Percentiles rank a stretch among this genome's conserved stretches.
These are phyloP conservation scores for Aviceda subcristata DNA, from an alignment of 2,113 vertebrate species.

Conservation along the genomic window DNA sequence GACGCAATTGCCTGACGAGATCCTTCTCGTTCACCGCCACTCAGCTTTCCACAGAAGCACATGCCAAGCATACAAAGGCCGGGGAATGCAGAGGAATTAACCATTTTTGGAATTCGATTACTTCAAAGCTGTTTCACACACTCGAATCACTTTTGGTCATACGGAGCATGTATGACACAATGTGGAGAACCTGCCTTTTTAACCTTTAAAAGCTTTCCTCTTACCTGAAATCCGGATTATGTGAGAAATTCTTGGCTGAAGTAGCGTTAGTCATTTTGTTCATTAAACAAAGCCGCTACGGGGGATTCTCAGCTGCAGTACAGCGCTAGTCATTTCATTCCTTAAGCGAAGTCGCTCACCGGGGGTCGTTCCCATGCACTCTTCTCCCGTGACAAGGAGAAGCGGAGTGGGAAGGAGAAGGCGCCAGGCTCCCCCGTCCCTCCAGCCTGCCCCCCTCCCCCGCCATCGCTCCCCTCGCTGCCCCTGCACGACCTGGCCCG, in stretches of 20 bases:
- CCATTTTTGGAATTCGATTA: background rate
- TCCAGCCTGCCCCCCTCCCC: background rate
- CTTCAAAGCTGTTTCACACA: background rate
- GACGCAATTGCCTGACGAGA: background rate
- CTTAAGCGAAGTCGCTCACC: background rate
- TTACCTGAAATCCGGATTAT: background rate
- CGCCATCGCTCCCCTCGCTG: rapidly evolving
- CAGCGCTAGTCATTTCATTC: rapidly evolving
- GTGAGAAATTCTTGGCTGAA: background rate
- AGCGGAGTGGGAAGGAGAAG: too few species aligned
- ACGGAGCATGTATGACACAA: background rate
- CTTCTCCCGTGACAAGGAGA: background rate
- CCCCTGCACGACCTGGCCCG: rapidly evolving
- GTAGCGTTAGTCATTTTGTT: background rate
- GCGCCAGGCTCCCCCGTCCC: background rate
- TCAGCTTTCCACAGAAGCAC: background rate
- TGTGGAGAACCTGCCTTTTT: background rate
- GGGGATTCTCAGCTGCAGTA: background rate
- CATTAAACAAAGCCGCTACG: background rate
- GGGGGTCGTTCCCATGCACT: background rate
- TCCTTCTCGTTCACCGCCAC: background rate
- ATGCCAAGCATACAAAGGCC: slow-evolving; percentile 1
- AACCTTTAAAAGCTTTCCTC: background rate
- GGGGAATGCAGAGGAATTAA: background rate
- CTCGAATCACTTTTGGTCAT: background rate